Evolutionary conservation across 2,113 vertebrate genomes (phyloP), one percentile per base, ranked within the genome.

Genomic region (Riparia riparia): DNA sequence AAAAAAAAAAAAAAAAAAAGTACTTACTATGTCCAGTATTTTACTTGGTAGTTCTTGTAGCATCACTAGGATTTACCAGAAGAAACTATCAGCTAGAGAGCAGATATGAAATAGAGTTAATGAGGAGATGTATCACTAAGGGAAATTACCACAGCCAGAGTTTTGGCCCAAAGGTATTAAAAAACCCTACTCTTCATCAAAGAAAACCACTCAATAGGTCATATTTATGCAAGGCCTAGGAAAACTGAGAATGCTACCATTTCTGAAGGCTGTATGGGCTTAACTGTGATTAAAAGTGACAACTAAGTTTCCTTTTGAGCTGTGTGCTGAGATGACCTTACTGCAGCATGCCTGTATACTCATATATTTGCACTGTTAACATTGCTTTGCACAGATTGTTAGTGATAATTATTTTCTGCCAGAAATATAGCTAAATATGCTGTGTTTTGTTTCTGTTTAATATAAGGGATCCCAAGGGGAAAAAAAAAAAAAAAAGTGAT

Each of bases 211-310:
- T 45, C 42, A 87, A 10, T n/a, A 85, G 58, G 29, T 72, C 20
- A 60, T 56, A 50, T 68, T 68, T 17, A 71, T 93, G 22, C 26
- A 92, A 76, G 41, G 41, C 73, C 45, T 83, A 50, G 10, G 45
- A 14, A 64, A 95, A 93, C 22, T 37, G 47, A 86, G 34, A 64
- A 41, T 73, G 14, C 34, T 84, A 89, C 50, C 34, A 58, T 72
- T 91, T 91, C 47, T 76, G 68, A 95, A 93, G 70, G 17, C 56
- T 94, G 4, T 18, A 11, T 12, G 83, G 53, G 51, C 58, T 90
- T 92, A 82, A 88, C 74, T 81, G 16, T 80, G 50, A 96, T 64
- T 93, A 49, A 39, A 96, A 37, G 20, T 86, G 79, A 84, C 89
- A 96, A 71, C n/a, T 7, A 28, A n/a, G 39, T 89, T 57, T 44